Conservation (phyloP, 2,797 vertebrate genomes). For the Diglossa cyanea region DNA sequence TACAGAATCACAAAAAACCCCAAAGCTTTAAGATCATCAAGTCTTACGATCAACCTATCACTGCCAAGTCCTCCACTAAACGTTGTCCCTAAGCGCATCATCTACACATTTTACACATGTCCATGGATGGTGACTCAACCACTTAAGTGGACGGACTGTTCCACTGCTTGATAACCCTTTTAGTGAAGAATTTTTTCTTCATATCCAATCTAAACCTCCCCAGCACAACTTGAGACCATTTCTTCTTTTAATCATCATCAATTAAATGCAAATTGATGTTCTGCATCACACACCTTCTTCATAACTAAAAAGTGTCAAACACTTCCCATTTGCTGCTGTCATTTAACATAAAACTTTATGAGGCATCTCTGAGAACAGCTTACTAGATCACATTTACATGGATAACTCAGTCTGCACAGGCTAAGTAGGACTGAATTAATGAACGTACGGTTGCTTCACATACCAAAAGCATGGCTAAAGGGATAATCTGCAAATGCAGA, state of each 20-base stretch:
- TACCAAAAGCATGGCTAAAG: background rate
- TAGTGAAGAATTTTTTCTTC: fast-evolving
- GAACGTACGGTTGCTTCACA: background rate
- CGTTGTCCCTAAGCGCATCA: background rate
- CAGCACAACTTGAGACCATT: background rate
- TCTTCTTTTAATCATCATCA: background rate
- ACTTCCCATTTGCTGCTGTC: background rate
- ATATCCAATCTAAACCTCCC: background rate
- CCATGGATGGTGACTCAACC: background rate
- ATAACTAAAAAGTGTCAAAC: background rate
- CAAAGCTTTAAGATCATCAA: background rate
- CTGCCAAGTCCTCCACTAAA: background rate
- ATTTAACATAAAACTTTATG: background rate
- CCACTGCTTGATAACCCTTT: background rate
- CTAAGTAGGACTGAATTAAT: background rate
- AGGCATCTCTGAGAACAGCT: background rate
- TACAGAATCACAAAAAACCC: background rate
- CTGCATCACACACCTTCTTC: background rate
- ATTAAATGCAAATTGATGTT: background rate
- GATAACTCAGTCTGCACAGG: background rate
- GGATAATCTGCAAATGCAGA: background rate
- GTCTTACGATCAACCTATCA: background rate
- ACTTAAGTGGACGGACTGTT: background rate
- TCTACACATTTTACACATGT: background rate
- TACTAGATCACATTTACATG: background rate